Conservation (phyloP, 2,888 invertebrate species). For the Timema cristinae region DNA sequence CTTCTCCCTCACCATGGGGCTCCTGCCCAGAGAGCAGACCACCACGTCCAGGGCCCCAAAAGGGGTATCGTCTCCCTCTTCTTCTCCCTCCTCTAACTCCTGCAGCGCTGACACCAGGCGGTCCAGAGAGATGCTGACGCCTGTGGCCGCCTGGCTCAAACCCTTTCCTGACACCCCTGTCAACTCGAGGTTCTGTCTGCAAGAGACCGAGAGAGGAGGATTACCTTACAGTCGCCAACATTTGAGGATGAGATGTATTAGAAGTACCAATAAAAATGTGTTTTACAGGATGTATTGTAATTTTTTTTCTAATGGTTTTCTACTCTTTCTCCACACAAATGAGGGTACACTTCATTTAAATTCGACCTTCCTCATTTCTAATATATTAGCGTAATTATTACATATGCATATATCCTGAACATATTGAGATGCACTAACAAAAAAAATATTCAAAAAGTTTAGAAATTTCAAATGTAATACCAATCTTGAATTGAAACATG, state of each 20-base stretch:
- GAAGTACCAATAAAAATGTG: too few relatives aligned
- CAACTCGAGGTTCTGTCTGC: constrained; percentile 24
- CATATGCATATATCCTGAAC: too few relatives aligned
- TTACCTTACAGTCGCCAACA: too few relatives aligned
- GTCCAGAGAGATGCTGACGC: constrained; percentile 73
- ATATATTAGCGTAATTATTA: too few relatives aligned
- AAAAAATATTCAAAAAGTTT: not conserved
- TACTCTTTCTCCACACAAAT: too few relatives aligned
- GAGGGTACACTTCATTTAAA: too few relatives aligned
- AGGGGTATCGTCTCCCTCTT: constrained; percentile 48
- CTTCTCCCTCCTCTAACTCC: constrained; percentile 35
- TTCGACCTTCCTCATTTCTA: too few relatives aligned
- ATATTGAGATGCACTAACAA: not conserved
- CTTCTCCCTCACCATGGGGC: constrained; percentile 53
- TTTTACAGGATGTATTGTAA: too few relatives aligned
- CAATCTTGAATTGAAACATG: not conserved
- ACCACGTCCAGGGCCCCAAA: constrained; percentile 57
- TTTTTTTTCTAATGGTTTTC: too few relatives aligned
- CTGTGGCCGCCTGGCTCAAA: constrained; percentile 60
- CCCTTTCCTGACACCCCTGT: constrained; percentile 42
- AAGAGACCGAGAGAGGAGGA: not conserved
- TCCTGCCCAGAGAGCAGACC: constrained; percentile 61
- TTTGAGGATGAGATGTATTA: too few relatives aligned
- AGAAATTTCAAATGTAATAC: not conserved
- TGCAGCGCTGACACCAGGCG: constrained; percentile 57